A percentile compares a stretch with the other conserved stretches of the same genome.
These are phyloP conservation scores for Drosophila bocqueti DNA, from an alignment of 1,140 invertebrate species.

Conservation along the genomic window DNA sequence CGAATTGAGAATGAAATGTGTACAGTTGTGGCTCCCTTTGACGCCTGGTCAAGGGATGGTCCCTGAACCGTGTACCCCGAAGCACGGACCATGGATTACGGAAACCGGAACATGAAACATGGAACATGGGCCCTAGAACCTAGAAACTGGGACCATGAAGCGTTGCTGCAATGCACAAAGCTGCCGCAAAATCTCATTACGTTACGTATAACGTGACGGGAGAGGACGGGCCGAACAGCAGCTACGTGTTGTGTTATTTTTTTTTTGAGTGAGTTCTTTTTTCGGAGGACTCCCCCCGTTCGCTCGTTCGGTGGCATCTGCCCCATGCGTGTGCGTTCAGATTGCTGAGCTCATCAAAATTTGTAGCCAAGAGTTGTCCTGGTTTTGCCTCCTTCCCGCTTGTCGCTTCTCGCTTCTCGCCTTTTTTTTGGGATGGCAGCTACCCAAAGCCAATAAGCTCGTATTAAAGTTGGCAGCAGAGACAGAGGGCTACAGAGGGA, in stretches of 20 bases:
- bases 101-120: not conserved
- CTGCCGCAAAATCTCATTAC: conserved; percentile 76
- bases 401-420: not conserved
- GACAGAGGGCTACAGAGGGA: too few relatives aligned
- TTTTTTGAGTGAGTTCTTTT: not conserved
- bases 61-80: not conserved
- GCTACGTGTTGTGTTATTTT: conserved; percentile 52
- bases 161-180: conserved; percentile 59
- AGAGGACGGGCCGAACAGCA: conserved; percentile 24
- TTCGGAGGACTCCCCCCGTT: not conserved
- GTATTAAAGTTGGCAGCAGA: conserved; percentile 55
- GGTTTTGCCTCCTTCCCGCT: conserved; percentile 7
- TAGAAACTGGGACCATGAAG: not conserved
- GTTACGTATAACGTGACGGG: conserved; percentile 65
- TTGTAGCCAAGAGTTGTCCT: conserved; percentile 46
- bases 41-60: not conserved
- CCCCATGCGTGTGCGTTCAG: conserved; percentile 47
- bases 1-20: not conserved
- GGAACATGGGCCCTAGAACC: not conserved
- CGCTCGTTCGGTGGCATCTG: conserved; percentile 3
- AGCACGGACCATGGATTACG: conserved; percentile 1
- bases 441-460: conserved; percentile 72
- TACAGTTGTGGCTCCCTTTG: not conserved
- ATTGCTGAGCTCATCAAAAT: conserved; percentile 69
- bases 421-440: conserved; percentile 16